These are phyloP conservation scores for Drosophila meridiana DNA, from an alignment of 2,888 invertebrate genomes.

Conservation along the genomic window DNA sequence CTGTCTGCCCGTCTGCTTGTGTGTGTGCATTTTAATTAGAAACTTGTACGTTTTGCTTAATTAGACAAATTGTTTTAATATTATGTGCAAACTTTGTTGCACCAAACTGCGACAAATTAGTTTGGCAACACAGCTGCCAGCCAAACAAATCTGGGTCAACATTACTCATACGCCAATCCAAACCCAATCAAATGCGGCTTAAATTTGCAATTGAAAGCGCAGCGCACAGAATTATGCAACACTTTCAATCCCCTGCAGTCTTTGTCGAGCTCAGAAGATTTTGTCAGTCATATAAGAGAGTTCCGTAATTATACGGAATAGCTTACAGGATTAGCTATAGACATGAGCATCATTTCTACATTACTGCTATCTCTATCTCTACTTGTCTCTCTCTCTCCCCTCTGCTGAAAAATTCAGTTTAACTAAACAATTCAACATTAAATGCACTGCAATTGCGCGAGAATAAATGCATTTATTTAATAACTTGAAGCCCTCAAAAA, in stretches of 20 bases:
- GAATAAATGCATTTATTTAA: constrained; percentile 9
- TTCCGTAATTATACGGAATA: not conserved
- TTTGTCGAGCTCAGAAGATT: not conserved
- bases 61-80: constrained; percentile 79
- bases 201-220: constrained; percentile 20
- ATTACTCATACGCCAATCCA: constrained; percentile 20
- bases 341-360: not conserved
- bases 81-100: constrained; percentile 66
- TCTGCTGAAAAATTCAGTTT: constrained; percentile 38
- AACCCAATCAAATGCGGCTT: constrained; percentile 62
- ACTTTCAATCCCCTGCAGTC: constrained; percentile 9
- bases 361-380: not conserved
- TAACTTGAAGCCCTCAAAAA: not conserved
- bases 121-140: constrained; percentile 45
- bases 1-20: not conserved
- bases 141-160: constrained; percentile 50
- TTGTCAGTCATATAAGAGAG: not conserved
- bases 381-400: not conserved
- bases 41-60: constrained; percentile 80
- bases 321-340: not conserved
- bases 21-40: constrained; percentile 74
- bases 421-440: constrained; percentile 49
- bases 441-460: constrained; percentile 21
- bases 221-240: constrained; percentile 62
- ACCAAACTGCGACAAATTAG: constrained; percentile 69